phyloP scores from a whole-genome alignment of 1,140 invertebrate genomes.

The Caenorhabditis remanei region DNA sequence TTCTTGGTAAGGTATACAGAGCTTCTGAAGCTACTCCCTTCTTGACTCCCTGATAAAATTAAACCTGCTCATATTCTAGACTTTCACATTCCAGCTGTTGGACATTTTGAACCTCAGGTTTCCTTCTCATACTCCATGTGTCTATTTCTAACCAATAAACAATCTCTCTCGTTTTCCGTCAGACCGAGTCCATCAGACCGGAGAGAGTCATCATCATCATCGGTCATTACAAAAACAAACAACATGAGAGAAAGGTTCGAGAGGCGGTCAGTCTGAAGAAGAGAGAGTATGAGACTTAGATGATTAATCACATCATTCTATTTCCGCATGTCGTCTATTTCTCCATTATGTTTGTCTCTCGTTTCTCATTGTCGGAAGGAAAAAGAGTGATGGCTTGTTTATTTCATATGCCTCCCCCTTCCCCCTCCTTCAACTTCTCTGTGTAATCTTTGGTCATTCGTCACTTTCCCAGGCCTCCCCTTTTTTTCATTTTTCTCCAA shows the following conservation, averaged over 20 bases:
- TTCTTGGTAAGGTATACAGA: no score
- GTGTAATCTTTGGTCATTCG: constrained; percentile 9
- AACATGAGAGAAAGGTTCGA: background rate
- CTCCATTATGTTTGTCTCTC: background rate
- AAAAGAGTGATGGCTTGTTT: constrained; percentile 5
- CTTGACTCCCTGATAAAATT: no score
- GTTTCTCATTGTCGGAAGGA: constrained; percentile 15
- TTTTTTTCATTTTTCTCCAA: constrained; percentile 12
- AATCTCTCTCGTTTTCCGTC: background rate
- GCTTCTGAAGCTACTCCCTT: no score
- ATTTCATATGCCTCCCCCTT: constrained; percentile 8
- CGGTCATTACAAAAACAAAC: constrained; percentile 48
- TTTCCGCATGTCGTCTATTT: constrained; percentile 33
- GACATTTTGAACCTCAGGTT: background rate
- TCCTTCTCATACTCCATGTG: background rate
- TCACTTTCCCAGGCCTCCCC: constrained; percentile 37
- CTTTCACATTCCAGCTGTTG: background rate
- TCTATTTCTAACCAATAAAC: constrained; percentile 30
- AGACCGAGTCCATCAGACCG: background rate
- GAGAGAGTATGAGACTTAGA: constrained; percentile 22
- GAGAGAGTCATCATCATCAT: constrained; percentile 41
- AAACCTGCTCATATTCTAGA: background rate
- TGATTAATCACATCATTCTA: background rate
- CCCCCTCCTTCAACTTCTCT: background rate
- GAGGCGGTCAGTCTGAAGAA: background rate